These are phyloP conservation scores for Salarias fasciatus DNA, from an alignment of 2,797 vertebrate genomes.

Conservation along the genomic window DNA sequence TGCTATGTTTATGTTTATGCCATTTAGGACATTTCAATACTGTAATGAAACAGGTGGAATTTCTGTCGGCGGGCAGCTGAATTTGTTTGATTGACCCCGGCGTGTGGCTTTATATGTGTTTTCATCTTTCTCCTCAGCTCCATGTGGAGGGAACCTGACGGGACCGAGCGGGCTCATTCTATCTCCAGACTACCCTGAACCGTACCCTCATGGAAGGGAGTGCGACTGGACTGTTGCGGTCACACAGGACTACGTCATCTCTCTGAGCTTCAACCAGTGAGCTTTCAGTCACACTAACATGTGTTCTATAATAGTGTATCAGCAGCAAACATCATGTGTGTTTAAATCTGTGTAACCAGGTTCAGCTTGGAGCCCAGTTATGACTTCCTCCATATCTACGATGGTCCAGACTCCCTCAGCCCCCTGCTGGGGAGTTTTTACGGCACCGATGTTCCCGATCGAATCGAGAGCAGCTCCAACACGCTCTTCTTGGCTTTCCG, in stretches of 20 bases:
- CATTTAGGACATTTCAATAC: no score
- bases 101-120: no score
- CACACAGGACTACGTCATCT: slow-evolving; percentile 94
- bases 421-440: slow-evolving; percentile 96
- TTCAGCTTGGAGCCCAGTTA: slow-evolving; percentile 98
- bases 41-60: no score
- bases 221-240: slow-evolving; percentile 96
- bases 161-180: slow-evolving; percentile 94
- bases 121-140: slow-evolving; percentile 80
- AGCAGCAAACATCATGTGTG: background rate
- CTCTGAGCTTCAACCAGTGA: slow-evolving; percentile 93
- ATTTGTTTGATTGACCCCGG: background rate
- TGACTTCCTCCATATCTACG: slow-evolving; percentile 97
- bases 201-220: slow-evolving; percentile 94
- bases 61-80: background rate
- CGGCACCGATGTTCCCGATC: slow-evolving; percentile 90
- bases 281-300: slow-evolving; percentile 37
- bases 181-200: slow-evolving; percentile 96
- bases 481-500: slow-evolving; percentile 96
- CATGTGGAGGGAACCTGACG: slow-evolving; percentile 92
- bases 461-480: slow-evolving; percentile 97
- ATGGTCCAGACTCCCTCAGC: slow-evolving; percentile 94
- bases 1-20: no score
- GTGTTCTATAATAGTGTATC: background rate
- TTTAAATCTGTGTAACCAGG: slow-evolving; percentile 69